Base-by-base conservation (phyloP, 2,797 vertebrate genomes). In the Acanthiza pusilla region DNA sequence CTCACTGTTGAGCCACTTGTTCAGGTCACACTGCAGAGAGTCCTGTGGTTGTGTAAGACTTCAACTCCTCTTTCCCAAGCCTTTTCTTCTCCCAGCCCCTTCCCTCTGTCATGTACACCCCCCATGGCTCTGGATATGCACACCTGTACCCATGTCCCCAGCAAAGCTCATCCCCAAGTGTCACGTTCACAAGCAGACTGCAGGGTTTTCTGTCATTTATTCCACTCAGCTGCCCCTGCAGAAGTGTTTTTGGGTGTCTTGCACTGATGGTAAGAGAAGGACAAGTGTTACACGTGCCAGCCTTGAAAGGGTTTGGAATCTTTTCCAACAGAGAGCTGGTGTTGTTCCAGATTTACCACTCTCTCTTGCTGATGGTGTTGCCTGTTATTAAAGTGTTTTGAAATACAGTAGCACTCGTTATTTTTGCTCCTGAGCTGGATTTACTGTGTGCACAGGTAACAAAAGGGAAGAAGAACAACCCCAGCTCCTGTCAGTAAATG, bases 81-180 rank as follows among this genome's bases (percentile, higher is more conserved):
- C 18, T 66, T 3, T 54, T 34, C 18, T 29, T 65, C 40, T 22
- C 18, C 19, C 45, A 71, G 2, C 26, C 22, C 32, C 45, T 61
- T 67, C 30, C 34, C 32, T 57, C 54, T 78, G 36, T 42, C 60
- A 42, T 1, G 0, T 5, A 14, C 0, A 0, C 21, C 16, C 40
- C 40, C 40, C 6, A 1, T 5, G 23, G 23, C 43, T 42, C 34
- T 82, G 74, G 9, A 26, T 32, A 5, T 27, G 29, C 58, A 76
- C n/a, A 14, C 21, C 13, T 29, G 7, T 26, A 18, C 19, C 45
- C 1, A 0, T 21, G 34, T 45, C n/a, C 63, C 50, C 47, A 70
- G 0, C 27, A 84, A 45, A 67, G 30, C 72, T 74, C 60, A 47
- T 38, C n/a, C 65, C 32, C 63, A 82, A 38, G 34, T n/a, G 65